Conservation (phyloP, 2,113 vertebrate species). For the Toxostoma redivivum region DNA sequence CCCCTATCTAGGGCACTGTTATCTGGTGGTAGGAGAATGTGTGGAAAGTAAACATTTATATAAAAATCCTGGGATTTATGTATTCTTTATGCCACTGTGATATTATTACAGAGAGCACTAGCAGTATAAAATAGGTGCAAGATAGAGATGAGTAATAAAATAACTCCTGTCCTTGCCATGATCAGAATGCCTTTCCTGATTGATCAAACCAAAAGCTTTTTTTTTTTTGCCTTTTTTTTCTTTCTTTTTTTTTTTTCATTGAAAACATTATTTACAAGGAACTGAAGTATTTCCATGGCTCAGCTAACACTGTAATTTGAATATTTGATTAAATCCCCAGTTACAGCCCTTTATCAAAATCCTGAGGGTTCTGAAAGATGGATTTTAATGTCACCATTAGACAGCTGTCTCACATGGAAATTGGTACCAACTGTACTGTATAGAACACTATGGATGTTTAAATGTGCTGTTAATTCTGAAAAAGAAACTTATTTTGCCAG, state of each 20-base stretch:
- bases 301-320: not conserved
- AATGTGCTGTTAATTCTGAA: not conserved
- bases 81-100: not conserved
- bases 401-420: not conserved
- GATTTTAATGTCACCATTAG: not conserved
- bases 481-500: not conserved
- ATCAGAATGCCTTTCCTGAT: not conserved
- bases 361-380: not conserved
- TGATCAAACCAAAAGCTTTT: not conserved
- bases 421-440: not conserved
- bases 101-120: not conserved
- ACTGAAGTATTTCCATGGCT: not conserved
- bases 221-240: not conserved
- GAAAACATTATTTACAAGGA: not conserved
- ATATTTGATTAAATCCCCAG: not conserved
- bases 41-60: not conserved
- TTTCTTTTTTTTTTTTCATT: not conserved
- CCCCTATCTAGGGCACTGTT: not conserved
- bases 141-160: not conserved
- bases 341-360: not conserved
- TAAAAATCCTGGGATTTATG: not conserved
- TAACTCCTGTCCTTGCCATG: not conserved
- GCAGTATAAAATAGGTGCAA: not conserved
- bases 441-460: not conserved
- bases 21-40: not conserved